Evolutionary conservation across 2,797 vertebrate genomes (phyloP).

Genomic region (Myripristis murdjan): DNA sequence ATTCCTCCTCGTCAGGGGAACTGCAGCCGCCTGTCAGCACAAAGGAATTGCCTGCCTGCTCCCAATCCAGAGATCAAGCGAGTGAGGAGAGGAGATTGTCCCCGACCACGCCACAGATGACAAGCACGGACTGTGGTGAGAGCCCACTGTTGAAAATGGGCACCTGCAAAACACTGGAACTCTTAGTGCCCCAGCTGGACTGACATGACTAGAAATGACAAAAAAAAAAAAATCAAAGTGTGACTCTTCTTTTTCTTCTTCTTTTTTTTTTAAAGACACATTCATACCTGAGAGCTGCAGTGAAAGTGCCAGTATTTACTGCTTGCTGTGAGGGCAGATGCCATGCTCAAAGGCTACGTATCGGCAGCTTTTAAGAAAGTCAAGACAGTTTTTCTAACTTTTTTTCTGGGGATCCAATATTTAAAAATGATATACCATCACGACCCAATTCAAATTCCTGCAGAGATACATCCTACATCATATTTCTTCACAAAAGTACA

Average conservation of each 20-base stretch:
- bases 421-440: no score
- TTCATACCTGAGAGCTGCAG: no score
- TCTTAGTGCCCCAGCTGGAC: background rate
- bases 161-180: constrained; percentile 5
- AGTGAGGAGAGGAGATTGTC: constrained; percentile 52
- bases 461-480: no score
- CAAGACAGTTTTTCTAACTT: no score
- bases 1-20: constrained; percentile 66
- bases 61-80: constrained; percentile 67
- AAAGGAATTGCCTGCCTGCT: constrained; percentile 68
- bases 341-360: background rate
- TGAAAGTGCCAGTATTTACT: no score
- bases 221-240: background rate
- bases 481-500: no score
- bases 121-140: constrained; percentile 6
- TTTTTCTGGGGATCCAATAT: no score
- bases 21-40: constrained; percentile 62
- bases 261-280: background rate
- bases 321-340: background rate
- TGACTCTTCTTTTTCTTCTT: no score
- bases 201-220: constrained; percentile 1
- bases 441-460: no score
- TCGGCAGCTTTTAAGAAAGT: no score
- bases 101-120: constrained; percentile 30
- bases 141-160: constrained; percentile 8